Evolutionary conservation across 2,888 invertebrate species (phyloP).

Genomic region (Cancer borealis): DNA sequence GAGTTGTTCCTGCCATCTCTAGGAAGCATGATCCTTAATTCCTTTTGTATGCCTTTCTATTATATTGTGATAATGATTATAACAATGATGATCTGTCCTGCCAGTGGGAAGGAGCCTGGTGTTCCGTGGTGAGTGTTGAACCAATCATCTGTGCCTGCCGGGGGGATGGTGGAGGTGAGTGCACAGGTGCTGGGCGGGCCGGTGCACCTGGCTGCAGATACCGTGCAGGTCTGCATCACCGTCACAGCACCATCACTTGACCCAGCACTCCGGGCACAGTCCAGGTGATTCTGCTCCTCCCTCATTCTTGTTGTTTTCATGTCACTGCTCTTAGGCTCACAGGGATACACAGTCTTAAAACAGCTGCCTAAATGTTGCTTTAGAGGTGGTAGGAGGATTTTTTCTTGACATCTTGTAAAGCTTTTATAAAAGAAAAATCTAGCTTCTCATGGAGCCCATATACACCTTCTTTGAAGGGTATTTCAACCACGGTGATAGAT

Average conservation of each 20-base stretch:
- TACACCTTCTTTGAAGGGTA: no score
- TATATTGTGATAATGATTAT: neutral
- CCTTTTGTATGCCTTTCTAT: neutral
- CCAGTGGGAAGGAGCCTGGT: neutral
- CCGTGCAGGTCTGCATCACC: constrained; percentile 75
- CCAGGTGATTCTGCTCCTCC: constrained; percentile 54
- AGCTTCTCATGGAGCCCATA: no score
- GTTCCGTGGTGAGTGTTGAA: neutral
- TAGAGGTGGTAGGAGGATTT: no score
- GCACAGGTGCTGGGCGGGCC: constrained; percentile 75
- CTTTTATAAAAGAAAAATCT: no score
- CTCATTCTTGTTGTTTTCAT: neutral
- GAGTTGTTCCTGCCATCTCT: no score
- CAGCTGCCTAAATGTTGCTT: neutral
- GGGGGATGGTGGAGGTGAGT: constrained; percentile 71
- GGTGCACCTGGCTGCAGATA: constrained; percentile 76
- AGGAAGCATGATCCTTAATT: neutral
- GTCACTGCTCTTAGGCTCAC: neutral
- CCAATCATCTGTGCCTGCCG: neutral
- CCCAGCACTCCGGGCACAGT: constrained; percentile 72
- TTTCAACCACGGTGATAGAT: no score
- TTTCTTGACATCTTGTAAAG: no score
- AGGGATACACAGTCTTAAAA: neutral
- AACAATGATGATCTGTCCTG: neutral
- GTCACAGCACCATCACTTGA: constrained; percentile 70